Evolutionary conservation across 2,113 vertebrate genomes (phyloP).

Genomic region (Panurus biarmicus): DNA sequence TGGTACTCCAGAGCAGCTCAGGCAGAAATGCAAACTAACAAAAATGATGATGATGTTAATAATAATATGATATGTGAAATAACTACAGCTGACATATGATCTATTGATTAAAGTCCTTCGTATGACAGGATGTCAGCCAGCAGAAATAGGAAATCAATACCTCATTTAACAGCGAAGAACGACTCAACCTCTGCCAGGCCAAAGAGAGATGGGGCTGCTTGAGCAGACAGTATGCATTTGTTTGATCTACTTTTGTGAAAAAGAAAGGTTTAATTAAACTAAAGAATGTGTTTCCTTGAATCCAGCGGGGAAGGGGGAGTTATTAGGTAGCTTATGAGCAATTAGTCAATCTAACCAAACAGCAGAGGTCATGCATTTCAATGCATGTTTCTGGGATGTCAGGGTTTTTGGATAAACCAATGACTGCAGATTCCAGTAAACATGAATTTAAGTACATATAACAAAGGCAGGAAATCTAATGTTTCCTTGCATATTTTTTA

Average conservation of each 20-base stretch:
- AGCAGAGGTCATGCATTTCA: not conserved
- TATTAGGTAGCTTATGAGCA: not conserved
- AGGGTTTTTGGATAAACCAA: not conserved
- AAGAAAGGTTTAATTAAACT: not conserved
- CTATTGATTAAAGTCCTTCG: slow-evolving; percentile 52
- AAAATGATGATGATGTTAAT: slow-evolving; percentile 47
- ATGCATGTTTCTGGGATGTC: not conserved
- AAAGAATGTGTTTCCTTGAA: not conserved
- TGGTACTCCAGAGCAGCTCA: not conserved
- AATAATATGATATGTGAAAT: slow-evolving; percentile 45
- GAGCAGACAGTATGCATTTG: slow-evolving; percentile 6
- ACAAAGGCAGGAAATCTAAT: not conserved
- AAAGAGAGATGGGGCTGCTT: not conserved
- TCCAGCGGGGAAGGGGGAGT: not conserved
- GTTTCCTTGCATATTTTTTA: too few relatives aligned
- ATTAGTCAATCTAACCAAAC: not conserved
- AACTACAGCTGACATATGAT: slow-evolving; percentile 48
- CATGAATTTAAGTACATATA: not conserved
- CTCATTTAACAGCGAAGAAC: slow-evolving; percentile 46
- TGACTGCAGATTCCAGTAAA: not conserved
- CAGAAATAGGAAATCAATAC: slow-evolving; percentile 60
- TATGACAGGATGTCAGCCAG: slow-evolving; percentile 43
- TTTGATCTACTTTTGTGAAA: slow-evolving; percentile 15
- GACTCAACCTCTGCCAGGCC: not conserved
- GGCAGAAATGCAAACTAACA: slow-evolving; percentile 48